Evolutionary conservation across 2,113 vertebrate genomes (phyloP), one percentile per base, ranked within the genome.

Genomic region (Alectura lathami): DNA sequence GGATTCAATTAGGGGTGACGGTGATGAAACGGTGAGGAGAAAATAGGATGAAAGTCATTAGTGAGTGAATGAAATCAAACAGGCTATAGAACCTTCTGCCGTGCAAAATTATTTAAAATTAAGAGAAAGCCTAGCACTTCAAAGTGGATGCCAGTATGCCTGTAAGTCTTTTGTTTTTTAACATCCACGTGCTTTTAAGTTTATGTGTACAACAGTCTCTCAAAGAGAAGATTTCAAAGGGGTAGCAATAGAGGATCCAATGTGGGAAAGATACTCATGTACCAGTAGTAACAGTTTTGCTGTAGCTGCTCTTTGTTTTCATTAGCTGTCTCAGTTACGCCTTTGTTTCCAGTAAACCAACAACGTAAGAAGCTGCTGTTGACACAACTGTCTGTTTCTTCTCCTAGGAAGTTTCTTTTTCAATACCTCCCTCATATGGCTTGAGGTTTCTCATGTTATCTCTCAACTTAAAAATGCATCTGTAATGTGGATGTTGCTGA

Each of bases 291-390:
- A 30, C 53, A 60, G 74, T 80, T 85, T 70, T 88, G 26, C 42
- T 74, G 29, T 74, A 70, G 21, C 34, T 93, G 47, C 63, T 45
- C 29, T 85, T 73, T 66, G 34, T 79, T 82, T 93, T 92, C 47
- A 43, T 86, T 92, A 84, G 43, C 66, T 91, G 38, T 78, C 30
- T 56, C 40, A 79, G 36, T 75, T 72, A 60, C 8, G n/a, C 66
- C 80, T 93, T 78, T 93, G 14, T 82, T 95, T 86, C 60, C 86
- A 93, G 79, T 38, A 73, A 80, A 53, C 24, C 80, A 88, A 47
- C 47, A 86, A 24, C 29, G 17, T 83, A 77, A 88, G 67, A 81
- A 91, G 13, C 66, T 93, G 73, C 60, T 91, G 1, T 75, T 95
- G 92, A 64, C 70, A 67, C 15, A 89, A 4, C 53, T 51, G 45